Evolutionary conservation across 2,797 vertebrate genomes (phyloP).

Genomic region (Neomorphus geoffroyi): DNA sequence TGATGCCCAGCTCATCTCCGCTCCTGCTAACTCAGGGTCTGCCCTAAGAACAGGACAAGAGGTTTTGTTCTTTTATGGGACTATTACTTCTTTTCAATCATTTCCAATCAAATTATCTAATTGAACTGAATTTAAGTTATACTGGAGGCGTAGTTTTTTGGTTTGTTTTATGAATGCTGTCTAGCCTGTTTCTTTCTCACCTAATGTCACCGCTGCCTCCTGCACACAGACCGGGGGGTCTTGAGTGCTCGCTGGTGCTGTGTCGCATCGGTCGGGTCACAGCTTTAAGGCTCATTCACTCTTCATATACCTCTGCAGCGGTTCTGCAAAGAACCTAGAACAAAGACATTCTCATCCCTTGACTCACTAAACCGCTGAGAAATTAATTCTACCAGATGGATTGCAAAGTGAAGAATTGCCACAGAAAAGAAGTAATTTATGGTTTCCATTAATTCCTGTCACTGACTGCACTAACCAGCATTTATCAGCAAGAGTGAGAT

Average conservation of each 20-base stretch:
- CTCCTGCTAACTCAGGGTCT: background rate
- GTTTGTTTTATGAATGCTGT: background rate
- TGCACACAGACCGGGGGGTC: fast-evolving
- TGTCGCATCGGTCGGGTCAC: background rate
- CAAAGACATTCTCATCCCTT: constrained; percentile 15
- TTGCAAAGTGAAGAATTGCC: background rate
- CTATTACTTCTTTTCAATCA: background rate
- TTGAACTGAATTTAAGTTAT: background rate
- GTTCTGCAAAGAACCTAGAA: background rate
- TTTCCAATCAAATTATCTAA: background rate
- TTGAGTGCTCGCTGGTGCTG: fast-evolving
- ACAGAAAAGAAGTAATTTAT: background rate
- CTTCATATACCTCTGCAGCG: background rate
- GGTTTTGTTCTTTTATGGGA: background rate
- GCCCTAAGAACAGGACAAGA: background rate
- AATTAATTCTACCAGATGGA: background rate
- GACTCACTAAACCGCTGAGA: background rate
- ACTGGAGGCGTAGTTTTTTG: background rate
- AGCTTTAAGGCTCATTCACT: background rate
- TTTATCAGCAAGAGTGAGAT: constrained; percentile 5
- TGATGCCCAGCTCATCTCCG: background rate
- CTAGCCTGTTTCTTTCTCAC: background rate
- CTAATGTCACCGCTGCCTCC: background rate
- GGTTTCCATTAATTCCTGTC: constrained; percentile 2
- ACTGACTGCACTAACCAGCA: background rate